Conservation (phyloP, 2,888 invertebrate species). For the Noctua comes region DNA sequence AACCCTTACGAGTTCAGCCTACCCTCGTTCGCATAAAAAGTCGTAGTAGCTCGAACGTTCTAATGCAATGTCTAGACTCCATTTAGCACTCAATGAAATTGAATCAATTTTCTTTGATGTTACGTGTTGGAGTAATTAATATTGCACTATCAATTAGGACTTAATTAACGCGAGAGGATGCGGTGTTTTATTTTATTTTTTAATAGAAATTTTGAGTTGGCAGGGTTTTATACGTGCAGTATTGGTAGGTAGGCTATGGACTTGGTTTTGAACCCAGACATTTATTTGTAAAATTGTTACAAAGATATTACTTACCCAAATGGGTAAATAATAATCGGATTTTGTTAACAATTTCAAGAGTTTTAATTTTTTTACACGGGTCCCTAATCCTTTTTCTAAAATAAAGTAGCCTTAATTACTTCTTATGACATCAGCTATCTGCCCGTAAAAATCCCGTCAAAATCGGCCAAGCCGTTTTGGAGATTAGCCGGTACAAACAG, state of each 20-base stretch:
- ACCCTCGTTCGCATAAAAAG: not conserved
- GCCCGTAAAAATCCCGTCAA: not conserved
- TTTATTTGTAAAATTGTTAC: no score
- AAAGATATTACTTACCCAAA: no score
- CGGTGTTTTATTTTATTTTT: no score
- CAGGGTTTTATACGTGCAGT: no score
- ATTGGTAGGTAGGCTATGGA: no score
- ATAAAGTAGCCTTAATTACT: not conserved
- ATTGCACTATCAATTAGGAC: conserved; percentile 7
- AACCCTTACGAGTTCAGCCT: not conserved
- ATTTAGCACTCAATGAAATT: conserved; percentile 26
- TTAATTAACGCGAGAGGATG: no score
- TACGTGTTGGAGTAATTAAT: conserved; percentile 43
- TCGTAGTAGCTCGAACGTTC: not conserved
- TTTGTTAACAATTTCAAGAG: no score
- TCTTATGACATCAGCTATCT: not conserved
- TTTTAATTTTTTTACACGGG: no score
- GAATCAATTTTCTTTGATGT: conserved; percentile 49
- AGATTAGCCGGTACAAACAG: not conserved
- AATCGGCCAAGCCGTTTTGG: not conserved
- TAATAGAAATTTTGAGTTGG: no score
- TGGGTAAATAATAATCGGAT: no score
- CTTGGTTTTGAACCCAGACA: no score
- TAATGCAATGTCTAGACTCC: conserved; percentile 47
- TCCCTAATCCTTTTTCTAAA: no score